phyloP scores from a whole-genome alignment of 2,888 invertebrate genomes.

The Drosophila aldrichi region DNA sequence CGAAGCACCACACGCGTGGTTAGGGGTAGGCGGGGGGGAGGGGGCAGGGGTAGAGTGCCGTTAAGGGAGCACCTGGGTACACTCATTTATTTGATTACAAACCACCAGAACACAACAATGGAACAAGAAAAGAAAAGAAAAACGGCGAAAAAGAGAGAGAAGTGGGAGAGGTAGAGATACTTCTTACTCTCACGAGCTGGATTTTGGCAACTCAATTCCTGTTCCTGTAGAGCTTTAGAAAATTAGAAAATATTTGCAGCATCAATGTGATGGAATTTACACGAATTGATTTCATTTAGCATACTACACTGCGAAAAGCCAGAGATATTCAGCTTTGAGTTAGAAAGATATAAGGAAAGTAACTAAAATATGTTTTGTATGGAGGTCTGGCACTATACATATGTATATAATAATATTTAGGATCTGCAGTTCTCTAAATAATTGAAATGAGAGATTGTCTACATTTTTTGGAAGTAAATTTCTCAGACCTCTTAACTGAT shows the following conservation, averaged over 20 bases:
- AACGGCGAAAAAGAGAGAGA: not conserved
- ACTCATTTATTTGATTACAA: conserved; percentile 77
- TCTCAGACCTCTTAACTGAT: too few relatives aligned
- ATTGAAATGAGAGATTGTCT: too few relatives aligned
- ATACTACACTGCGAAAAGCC: not conserved
- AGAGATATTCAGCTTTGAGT: not conserved
- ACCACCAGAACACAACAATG: conserved; percentile 56
- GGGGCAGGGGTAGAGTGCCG: not conserved
- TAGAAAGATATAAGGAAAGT: too few relatives aligned
- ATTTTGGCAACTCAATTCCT: conserved; percentile 30
- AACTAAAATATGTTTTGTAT: too few relatives aligned
- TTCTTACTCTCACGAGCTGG: not conserved
- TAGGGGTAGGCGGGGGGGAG: not conserved
- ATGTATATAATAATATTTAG: too few relatives aligned
- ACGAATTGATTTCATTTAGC: conserved; percentile 47
- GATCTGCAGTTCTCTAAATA: too few relatives aligned
- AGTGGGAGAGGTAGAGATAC: not conserved
- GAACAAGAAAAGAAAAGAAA: conserved; percentile 14
- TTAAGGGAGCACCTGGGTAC: conserved; percentile 61
- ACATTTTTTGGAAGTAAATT: too few relatives aligned
- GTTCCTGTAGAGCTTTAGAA: conserved; percentile 10
- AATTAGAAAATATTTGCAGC: conserved; percentile 56
- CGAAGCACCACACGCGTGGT: conserved; percentile 12
- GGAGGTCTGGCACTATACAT: too few relatives aligned
- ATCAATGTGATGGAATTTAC: conserved; percentile 49